Evolutionary conservation across 2,888 invertebrate genomes (phyloP), one percentile per base, ranked within the genome.

Genomic region (Isoperla grammatica): DNA sequence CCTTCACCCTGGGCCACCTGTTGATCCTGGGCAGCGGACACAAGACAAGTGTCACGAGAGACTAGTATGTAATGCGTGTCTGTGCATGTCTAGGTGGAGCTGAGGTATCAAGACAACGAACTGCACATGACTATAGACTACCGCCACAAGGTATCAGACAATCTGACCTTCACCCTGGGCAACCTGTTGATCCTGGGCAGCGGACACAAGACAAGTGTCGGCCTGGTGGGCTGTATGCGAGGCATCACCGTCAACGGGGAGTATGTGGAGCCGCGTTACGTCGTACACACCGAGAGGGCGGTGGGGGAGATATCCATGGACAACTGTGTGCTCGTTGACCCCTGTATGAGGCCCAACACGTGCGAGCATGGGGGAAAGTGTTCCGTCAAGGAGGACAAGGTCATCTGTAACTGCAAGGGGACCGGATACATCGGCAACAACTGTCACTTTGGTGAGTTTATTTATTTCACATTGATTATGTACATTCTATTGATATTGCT

Each of bases 351-450:
- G 63, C 93, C 93, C 0, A 91, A 93, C 68, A 92, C 92, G 46
- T 95, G 95, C 70, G 93, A 95, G 69, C 95, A 96, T 71, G 92
- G 88, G 1, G 95, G 94, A 0, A 85, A 88, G 68, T 96, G 95
- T 74, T 88, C 91, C 20, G 90, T 95, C 0, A 86, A 89, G 69
- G 91, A 94, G 72, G 90, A 93, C 69, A 80, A 86, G 57, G 85
- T 95, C 45, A 88, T 86, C 29, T 96, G 96, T 71, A 91, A 95
- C 70, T 96, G 95, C 73, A 85, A 86, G 45, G 88, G 86, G 65
- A 94, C 93, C 3, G 93, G 93, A 0, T 96, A 95, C 70, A 89
- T 89, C 48, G 96, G 96, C 9, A 90, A 90, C 70, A 94, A 94
- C 70, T 96, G 96, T 69, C 95, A 95, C 72, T 96, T 96, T 68